Evolutionary conservation across 2,113 vertebrate genomes (phyloP), one percentile per base, ranked within the genome.

Genomic region (Fukomys damarensis): DNA sequence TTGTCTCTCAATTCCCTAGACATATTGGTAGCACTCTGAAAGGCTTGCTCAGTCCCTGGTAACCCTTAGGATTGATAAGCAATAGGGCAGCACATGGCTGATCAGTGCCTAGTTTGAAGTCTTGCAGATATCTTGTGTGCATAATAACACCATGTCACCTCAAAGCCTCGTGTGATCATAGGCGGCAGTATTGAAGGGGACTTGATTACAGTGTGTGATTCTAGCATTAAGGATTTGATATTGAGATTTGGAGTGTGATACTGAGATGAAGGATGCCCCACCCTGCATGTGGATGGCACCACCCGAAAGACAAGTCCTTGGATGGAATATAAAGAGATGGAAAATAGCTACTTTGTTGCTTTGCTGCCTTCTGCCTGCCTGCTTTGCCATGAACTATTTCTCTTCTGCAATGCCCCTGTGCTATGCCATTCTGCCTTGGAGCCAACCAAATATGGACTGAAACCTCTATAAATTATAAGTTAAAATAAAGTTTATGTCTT

Each of bases 1-100:
- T 35, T 59, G 52, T 54, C 70, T 86, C 19, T 28, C 17, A 43
- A 70, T 14, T 14, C 32, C 35, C 58, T 16, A 14, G 2, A 58
- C 7, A 35, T 28, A 2, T 35, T 20, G 5, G 2, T 9, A 9
- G 24, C 12, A 32, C 14, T 20, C 3, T 11, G 19, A 12, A 49
- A 63, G 41, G n/a, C 10, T 86, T 77, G n/a, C 12, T 77, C 24
- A 89, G 35, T 8, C 46, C 4, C 46, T 54, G 2, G 12, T 76
- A 49, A 22, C 35, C 58, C 19, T 54, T 38, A 54, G 43, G 3
- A 17, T 14, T 77, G 41, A 61, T 70, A 30, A 76, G 20, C 1
- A 72, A 22, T n/a, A 61, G 10, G 43, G 12, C 3, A 35, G 17
- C 41, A n/a, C 22, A 16, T 82, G 7, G 38, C 52, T 32, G 43